phyloP scores from a whole-genome alignment of 2,888 invertebrate species.

The Seira musarum region DNA sequence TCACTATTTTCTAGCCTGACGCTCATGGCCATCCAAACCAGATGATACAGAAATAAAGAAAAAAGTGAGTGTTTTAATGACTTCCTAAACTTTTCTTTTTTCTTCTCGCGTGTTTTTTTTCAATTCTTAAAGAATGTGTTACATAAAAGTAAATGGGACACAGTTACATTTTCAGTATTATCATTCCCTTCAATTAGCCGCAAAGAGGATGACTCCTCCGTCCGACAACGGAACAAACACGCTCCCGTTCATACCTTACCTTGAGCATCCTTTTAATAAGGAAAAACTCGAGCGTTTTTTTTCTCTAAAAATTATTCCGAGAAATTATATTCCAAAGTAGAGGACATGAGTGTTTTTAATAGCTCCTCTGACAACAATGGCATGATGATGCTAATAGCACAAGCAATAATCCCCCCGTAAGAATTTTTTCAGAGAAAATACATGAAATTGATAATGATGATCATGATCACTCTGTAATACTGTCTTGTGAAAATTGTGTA shows the following conservation, averaged over 20 bases:
- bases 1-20: neutral
- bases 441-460: neutral
- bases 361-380: neutral
- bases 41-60: neutral
- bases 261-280: neutral
- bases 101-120: too few relatives aligned
- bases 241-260: neutral
- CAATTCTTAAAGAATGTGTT: neutral
- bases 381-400: neutral
- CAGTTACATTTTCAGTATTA: neutral
- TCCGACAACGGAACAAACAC: neutral
- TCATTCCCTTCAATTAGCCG: neutral
- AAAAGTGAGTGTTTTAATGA: neutral
- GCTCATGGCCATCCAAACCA: neutral
- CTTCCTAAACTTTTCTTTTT: neutral
- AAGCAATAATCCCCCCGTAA: neutral
- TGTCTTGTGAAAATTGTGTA: neutral
- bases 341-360: neutral
- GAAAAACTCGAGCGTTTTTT: neutral
- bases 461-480: neutral
- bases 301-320: neutral
- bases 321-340: neutral
- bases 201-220: neutral
- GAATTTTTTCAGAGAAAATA: neutral
- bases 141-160: neutral